A percentile compares a stretch with the other conserved stretches of the same genome.
Evolutionary conservation across 2,888 invertebrate species (phyloP).

Genomic region (Argyresthia goedartella): DNA sequence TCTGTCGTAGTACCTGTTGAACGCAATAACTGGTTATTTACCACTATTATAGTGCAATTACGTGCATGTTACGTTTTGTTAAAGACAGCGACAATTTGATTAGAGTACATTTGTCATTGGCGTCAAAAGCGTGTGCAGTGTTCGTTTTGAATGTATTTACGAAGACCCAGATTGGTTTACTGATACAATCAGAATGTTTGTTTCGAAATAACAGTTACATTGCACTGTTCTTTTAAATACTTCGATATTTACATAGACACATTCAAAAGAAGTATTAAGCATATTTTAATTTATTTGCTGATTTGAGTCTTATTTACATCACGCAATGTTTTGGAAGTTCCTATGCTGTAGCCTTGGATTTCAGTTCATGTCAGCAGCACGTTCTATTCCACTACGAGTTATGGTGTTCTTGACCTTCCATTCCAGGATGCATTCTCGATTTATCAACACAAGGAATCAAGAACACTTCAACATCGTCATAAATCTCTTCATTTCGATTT

Average conservation of each 20-base stretch:
- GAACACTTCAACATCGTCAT: background rate
- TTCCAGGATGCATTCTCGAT: background rate
- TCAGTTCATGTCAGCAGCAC: constrained; percentile 21
- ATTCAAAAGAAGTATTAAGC: too few species aligned
- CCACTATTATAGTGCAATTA: constrained; percentile 32
- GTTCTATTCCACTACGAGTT: constrained; percentile 29
- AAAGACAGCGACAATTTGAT: background rate
- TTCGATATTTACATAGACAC: too few species aligned
- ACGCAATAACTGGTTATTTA: constrained; percentile 42
- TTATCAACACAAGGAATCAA: background rate
- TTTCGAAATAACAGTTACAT: too few species aligned
- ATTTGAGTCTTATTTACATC: too few species aligned
- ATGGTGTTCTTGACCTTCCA: background rate
- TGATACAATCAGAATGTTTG: too few species aligned
- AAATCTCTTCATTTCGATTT: background rate
- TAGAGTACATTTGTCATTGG: background rate
- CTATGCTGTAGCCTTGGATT: too few species aligned
- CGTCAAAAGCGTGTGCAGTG: background rate
- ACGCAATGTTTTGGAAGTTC: too few species aligned
- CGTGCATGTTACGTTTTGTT: constrained; percentile 13
- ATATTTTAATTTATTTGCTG: too few species aligned
- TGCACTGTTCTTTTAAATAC: too few species aligned
- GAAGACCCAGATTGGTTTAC: background rate
- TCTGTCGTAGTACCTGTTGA: constrained; percentile 7
- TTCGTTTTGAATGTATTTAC: background rate